A percentile compares a stretch with the other conserved stretches of the same genome.
These are phyloP conservation scores for Atta texana DNA, from an alignment of 1,140 invertebrate species.

Conservation along the genomic window DNA sequence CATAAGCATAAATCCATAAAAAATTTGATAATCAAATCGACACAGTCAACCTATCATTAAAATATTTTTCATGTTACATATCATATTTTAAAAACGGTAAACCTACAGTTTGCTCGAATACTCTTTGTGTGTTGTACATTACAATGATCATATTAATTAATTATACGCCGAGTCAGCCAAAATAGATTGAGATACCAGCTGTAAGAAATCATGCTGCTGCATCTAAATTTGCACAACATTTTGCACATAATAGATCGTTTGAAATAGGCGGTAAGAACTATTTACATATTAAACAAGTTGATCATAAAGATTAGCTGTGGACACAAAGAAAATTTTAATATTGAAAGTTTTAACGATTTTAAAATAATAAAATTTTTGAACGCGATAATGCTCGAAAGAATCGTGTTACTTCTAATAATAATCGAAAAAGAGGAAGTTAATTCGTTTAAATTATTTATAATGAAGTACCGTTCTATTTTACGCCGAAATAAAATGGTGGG, in stretches of 20 bases:
- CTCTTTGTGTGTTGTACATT: neutral
- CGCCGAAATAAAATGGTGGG: neutral
- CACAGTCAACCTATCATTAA: neutral
- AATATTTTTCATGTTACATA: neutral
- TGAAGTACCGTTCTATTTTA: constrained; percentile 11
- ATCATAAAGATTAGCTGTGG: neutral
- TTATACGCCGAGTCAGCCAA: neutral
- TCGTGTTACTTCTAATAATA: neutral
- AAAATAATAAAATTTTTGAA: neutral
- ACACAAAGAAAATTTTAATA: neutral
- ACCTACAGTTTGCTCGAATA: neutral
- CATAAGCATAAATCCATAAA: neutral
- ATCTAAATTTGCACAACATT: constrained; percentile 16
- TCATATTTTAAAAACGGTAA: neutral
- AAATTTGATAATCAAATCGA: neutral
- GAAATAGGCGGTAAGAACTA: constrained; percentile 15
- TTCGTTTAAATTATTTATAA: constrained; percentile 12
- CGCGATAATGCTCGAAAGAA: neutral
- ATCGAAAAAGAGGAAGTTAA: constrained; percentile 4
- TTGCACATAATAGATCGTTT: neutral
- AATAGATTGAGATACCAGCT: neutral
- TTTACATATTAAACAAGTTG: neutral
- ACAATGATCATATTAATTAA: constrained; percentile 9
- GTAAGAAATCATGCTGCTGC: neutral
- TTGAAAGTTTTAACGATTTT: neutral